These are phyloP conservation scores for Platerodrilus igneus DNA, from an alignment of 2,888 invertebrate species.

Conservation along the genomic window DNA sequence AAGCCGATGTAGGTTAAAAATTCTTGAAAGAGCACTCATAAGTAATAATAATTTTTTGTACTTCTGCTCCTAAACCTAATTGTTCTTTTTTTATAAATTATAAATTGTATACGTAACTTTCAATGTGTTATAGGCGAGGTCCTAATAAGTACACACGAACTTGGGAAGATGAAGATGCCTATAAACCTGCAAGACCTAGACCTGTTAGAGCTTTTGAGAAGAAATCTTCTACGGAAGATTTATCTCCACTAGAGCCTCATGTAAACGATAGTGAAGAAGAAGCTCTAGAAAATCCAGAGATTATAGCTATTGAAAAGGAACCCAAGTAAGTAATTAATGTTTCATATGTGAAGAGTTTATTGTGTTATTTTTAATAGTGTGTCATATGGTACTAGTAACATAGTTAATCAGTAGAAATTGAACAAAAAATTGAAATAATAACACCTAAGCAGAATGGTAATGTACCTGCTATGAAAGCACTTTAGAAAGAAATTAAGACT, in stretches of 20 bases:
- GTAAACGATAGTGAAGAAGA: constrained; percentile 10
- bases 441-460: background rate
- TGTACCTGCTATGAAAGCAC: too few species aligned
- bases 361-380: too few species aligned
- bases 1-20: too few species aligned
- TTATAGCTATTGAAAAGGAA: too few species aligned
- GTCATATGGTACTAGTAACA: too few species aligned
- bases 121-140: constrained; percentile 61
- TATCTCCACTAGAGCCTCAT: constrained; percentile 32
- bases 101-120: background rate
- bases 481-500: constrained; percentile 38
- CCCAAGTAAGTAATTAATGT: too few species aligned
- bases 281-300: constrained; percentile 1
- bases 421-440: background rate
- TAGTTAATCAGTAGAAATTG: too few species aligned
- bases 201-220: constrained; percentile 33
- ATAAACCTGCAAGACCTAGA: constrained; percentile 52
- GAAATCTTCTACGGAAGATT: constrained; percentile 38
- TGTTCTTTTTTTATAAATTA: constrained; percentile 1
- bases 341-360: too few species aligned
- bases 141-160: constrained; percentile 88
- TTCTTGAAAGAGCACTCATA: too few species aligned
- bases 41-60: constrained; percentile 1
- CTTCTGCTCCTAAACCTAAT: background rate
- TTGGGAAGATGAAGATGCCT: constrained; percentile 92